A percentile compares a stretch with the other conserved stretches of the same genome.
These are phyloP conservation scores for Climacteris rufus DNA, from an alignment of 2,113 vertebrate genomes.

Conservation along the genomic window DNA sequence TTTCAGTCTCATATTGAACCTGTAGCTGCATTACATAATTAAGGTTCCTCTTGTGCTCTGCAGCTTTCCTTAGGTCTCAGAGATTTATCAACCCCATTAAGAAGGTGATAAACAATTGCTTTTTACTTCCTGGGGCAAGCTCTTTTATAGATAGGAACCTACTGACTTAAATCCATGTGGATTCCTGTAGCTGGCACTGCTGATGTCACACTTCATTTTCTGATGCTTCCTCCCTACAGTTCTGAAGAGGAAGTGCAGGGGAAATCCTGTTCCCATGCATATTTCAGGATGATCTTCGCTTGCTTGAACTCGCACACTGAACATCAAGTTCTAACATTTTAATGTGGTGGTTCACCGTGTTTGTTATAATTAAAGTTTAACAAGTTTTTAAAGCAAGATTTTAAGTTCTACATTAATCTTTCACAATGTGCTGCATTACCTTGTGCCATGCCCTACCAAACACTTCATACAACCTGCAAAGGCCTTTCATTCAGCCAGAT, in stretches of 20 bases:
- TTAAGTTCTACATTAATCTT: conserved; percentile 12
- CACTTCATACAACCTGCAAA: background rate
- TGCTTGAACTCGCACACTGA: background rate
- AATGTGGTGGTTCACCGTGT: background rate
- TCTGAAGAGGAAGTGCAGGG: background rate
- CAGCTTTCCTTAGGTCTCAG: background rate
- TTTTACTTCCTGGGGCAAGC: background rate
- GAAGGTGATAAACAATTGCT: background rate
- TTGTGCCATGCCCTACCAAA: background rate
- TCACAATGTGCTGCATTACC: background rate
- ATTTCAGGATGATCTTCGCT: background rate
- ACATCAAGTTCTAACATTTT: background rate
- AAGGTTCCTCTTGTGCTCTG: background rate
- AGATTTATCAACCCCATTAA: background rate
- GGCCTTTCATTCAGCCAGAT: background rate
- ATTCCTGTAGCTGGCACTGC: background rate
- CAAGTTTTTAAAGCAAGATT: conserved; percentile 18
- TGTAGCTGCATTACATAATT: background rate
- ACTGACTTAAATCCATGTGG: background rate
- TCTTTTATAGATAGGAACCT: background rate
- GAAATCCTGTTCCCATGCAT: background rate
- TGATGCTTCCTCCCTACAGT: background rate
- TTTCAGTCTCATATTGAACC: background rate
- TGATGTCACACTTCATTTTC: background rate
- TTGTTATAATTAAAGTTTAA: conserved; percentile 51